Evolutionary conservation across 2,888 invertebrate species (phyloP), one percentile per base, ranked within the genome.

Genomic region (Heliconius hortense): DNA sequence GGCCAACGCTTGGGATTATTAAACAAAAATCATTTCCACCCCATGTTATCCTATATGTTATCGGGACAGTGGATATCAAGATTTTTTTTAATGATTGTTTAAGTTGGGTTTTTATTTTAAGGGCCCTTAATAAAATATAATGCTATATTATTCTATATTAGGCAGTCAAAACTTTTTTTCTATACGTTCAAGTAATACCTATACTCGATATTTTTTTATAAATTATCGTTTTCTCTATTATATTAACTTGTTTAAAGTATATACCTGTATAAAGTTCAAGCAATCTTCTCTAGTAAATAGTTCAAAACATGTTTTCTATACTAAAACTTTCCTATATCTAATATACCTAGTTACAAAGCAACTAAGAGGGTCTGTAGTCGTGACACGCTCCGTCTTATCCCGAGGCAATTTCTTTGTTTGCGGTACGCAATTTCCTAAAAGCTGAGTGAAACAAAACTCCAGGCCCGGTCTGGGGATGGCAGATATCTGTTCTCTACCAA

Each of bases 351-450:
- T 21, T 53, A 21, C 21, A 73, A 26, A 63, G 56, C 72, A 31
- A n/a, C n/a, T 69, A 73, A 74, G 56, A 71, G 63, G 75, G 79
- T 85, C 84, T 82, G 83, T 85, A 86, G 84, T 82, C 84, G 83
- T 84, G 88, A 88, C 88, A 88, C 86, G 86, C 85, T 85, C 82
- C 83, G 86, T 83, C 86, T 90, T 91, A 92, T 92, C 90, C 86
- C 79, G 84, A 84, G 85, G 89, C 88, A 88, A 89, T 92, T 89
- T 89, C 90, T 91, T 91, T 92, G 92, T 93, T 90, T 90, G 89
- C 86, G 82, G 86, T 89, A 89, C 90, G 90, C 90, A 90, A 91
- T 91, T 90, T 90, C 90, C 89, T 86, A 89, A 89, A 86, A 87
- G 89, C 84, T 70, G 83, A 81, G 84, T 80, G 84, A 89, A 89